Evolutionary conservation across 2,113 vertebrate genomes (phyloP), one percentile per base, ranked within the genome.

Genomic region (Mugil cephalus): DNA sequence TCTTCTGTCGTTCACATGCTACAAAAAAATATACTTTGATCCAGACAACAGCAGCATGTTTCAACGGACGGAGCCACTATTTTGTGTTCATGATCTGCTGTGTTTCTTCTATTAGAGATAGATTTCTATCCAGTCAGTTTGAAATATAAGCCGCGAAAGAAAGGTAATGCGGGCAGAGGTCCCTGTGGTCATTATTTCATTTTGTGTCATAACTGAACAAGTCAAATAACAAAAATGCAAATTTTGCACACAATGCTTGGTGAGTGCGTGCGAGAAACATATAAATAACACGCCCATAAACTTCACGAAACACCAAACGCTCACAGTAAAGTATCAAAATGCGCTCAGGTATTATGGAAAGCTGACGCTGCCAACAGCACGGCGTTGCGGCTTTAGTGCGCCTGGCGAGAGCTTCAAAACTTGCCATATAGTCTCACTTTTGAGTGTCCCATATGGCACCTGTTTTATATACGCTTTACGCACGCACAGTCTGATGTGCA

Each of bases 401-500:
- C 55, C 54, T 60, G 65, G 68, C 36, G 51, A 77, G 47, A 60
- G 40, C 83, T 76, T 75, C 67, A 87, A 87, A 91, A 90, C 84
- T 83, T 79, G 81, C 55, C 69, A 50, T 84, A 21, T 69, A 69
- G 68, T 60, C 54, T 74, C 52, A 79, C 74, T 82, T 66, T 79
- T 42, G 87, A 81, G 81, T 86, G 80, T 67, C 83, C 84, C 75
- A 72, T 40, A 84, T 50, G 70, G 87, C 91, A 92, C 91, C 91
- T 92, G 90, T 82, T 87, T 87, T 87, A 74, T 77, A 67, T 62
- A 80, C 72, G 71, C 71, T 69, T 74, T 70, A 74, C 67, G 47
- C 85, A 82, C 71, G 66, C 69, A 60, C 81, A 4, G 77, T 86
- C 75, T 68, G 73, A 43, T 52, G 75, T 17, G 17, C 12, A 69